phyloP scores from a whole-genome alignment of 1,140 invertebrate genomes.

The Andrena cerasifolii region DNA sequence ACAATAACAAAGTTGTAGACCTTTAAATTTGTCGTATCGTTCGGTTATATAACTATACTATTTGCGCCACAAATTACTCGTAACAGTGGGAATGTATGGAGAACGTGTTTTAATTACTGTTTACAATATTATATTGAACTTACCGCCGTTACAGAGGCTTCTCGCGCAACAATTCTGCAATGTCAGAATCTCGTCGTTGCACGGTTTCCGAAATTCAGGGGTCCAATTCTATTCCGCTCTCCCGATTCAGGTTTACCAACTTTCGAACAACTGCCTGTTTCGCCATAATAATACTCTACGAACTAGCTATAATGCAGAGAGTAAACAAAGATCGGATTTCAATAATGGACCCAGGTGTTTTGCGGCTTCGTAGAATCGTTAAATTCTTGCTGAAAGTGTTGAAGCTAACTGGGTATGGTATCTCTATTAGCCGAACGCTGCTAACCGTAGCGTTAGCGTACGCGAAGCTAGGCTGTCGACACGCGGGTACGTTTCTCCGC shows the following conservation, averaged over 20 bases:
- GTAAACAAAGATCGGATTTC: slow-evolving; percentile 45
- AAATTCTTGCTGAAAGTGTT: neutral
- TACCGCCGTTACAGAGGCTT: too few relatives aligned
- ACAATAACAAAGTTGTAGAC: too few relatives aligned
- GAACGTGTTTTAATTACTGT: too few relatives aligned
- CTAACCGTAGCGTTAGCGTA: too few relatives aligned
- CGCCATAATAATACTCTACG: neutral
- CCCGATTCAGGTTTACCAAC: slow-evolving; percentile 1
- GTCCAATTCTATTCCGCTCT: slow-evolving; percentile 7
- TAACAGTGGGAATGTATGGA: too few relatives aligned
- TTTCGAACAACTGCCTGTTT: slow-evolving; percentile 24
- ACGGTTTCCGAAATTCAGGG: neutral
- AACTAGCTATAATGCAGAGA: slow-evolving; percentile 22
- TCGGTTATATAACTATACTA: too few relatives aligned
- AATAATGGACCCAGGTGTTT: slow-evolving; percentile 31
- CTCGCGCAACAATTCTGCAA: too few relatives aligned
- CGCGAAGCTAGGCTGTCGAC: too few relatives aligned
- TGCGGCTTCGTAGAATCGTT: neutral
- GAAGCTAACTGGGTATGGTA: neutral
- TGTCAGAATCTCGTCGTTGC: neutral
- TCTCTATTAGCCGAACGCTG: neutral
- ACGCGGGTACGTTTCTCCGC: too few relatives aligned
- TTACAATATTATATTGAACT: too few relatives aligned
- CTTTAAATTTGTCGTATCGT: too few relatives aligned
- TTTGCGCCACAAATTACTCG: too few relatives aligned